Evolutionary conservation across 2,113 vertebrate genomes (phyloP).

Genomic region (Thymallus thymallus): DNA sequence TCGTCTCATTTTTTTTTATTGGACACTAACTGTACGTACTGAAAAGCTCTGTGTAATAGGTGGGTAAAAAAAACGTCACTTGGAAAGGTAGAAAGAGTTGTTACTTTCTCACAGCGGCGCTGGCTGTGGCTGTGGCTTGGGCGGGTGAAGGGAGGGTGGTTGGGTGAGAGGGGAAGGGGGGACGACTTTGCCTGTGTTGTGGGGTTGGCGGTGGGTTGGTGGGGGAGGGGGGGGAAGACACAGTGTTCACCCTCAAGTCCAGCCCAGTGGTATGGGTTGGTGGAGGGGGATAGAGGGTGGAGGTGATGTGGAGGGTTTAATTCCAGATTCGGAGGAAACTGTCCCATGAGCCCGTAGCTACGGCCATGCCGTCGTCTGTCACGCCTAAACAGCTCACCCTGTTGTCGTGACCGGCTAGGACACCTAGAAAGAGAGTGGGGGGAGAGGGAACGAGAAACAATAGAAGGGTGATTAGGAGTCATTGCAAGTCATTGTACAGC

Average conservation of each 20-base stretch:
- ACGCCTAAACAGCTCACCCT: constrained; percentile 97
- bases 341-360: constrained; percentile 98
- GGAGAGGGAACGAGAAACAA: no score
- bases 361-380: constrained; percentile 94
- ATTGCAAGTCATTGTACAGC: no score
- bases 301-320: constrained; percentile 67
- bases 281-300: constrained; percentile 17
- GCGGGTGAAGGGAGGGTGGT: constrained; percentile 7
- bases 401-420: constrained; percentile 96
- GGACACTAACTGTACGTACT: constrained; percentile 67
- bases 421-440: constrained; percentile 71
- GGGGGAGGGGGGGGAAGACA: constrained; percentile 40
- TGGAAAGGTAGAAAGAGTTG: constrained; percentile 78
- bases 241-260: constrained; percentile 64
- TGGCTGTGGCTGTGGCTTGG: background rate
- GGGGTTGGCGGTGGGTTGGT: constrained; percentile 42
- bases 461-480: no score
- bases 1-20: constrained; percentile 41
- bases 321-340: constrained; percentile 99
- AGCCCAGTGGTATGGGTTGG: constrained; percentile 30
- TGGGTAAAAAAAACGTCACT: constrained; percentile 79
- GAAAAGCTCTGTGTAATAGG: constrained; percentile 73
- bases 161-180: constrained; percentile 16
- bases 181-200: constrained; percentile 12
- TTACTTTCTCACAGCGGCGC: constrained; percentile 82